Percentiles rank a stretch among this genome's conserved stretches.
Conservation (phyloP, 2,888 invertebrate genomes). For the Scaptomyza caliginosa region DNA sequence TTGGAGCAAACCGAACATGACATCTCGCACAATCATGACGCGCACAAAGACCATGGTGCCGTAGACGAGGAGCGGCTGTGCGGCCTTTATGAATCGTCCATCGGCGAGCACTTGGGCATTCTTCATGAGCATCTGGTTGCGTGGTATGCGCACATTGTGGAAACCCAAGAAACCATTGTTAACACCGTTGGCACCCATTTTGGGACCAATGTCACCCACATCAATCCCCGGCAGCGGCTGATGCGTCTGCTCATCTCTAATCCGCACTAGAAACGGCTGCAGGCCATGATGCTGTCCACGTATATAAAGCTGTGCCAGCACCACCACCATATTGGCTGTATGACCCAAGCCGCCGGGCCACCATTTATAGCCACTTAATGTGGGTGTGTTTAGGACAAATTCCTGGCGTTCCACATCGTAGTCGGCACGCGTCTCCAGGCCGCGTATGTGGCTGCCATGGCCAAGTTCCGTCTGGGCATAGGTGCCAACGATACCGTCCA, state of each 20-base stretch:
- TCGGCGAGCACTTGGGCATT: slow-evolving; percentile 95
- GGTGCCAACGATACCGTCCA: slow-evolving; percentile 93
- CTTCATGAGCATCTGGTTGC: slow-evolving; percentile 95
- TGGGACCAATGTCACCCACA: slow-evolving; percentile 97
- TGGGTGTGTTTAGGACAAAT: slow-evolving; percentile 94
- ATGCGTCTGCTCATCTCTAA: slow-evolving; percentile 94
- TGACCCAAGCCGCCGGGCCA: slow-evolving; percentile 99
- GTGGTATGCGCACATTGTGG: slow-evolving; percentile 93
- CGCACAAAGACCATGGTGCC: slow-evolving; percentile 95
- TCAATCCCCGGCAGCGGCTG: slow-evolving; percentile 93
- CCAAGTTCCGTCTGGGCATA: slow-evolving; percentile 98
- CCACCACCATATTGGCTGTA: slow-evolving; percentile 94
- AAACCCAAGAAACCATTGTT: slow-evolving; percentile 97
- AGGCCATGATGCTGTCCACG: slow-evolving; percentile 92
- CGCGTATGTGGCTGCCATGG: slow-evolving; percentile 95
- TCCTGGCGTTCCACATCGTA: slow-evolving; percentile 92
- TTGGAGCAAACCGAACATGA: slow-evolving; percentile 90
- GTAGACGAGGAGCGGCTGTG: slow-evolving; percentile 92
- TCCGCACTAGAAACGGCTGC: slow-evolving; percentile 96
- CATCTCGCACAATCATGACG: slow-evolving; percentile 91
- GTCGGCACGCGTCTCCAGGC: slow-evolving; percentile 95
- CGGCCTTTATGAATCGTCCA: slow-evolving; percentile 92
- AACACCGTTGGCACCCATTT: slow-evolving; percentile 94
- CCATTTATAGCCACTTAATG: slow-evolving; percentile 95
- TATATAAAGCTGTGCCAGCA: slow-evolving; percentile 95